A percentile compares a stretch with the other conserved stretches of the same genome.
phyloP scores from a whole-genome alignment of 1,140 invertebrate species.

The Batillaria attramentaria region DNA sequence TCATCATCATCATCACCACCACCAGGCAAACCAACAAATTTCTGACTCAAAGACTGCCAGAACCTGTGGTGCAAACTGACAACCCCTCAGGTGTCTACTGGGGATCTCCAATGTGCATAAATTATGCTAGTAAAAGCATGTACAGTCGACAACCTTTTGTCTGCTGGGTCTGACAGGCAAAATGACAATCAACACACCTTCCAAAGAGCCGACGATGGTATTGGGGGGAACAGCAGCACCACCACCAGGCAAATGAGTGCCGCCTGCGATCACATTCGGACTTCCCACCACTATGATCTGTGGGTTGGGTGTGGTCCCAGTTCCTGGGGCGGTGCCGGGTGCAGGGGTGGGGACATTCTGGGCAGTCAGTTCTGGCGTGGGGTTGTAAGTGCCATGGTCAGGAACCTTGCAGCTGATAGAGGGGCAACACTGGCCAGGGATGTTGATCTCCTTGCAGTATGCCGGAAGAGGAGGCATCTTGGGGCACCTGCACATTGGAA shows the following conservation, averaged over 20 bases:
- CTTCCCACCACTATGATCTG: conserved; percentile 3
- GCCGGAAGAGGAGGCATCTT: conserved; percentile 53
- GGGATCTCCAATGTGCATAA: no score
- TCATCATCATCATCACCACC: no score
- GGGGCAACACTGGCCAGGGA: conserved; percentile 60
- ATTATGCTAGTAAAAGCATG: no score
- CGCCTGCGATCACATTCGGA: background rate
- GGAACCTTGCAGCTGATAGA: conserved; percentile 55
- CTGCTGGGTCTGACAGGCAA: no score
- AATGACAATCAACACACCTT: no score
- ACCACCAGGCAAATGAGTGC: background rate
- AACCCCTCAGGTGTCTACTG: no score
- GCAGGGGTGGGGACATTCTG: conserved; percentile 46
- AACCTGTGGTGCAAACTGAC: no score
- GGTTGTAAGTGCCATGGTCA: conserved; percentile 55
- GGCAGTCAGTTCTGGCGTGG: conserved; percentile 54
- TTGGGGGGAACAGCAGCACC: background rate
- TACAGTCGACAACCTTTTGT: no score
- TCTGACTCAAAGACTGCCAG: no score
- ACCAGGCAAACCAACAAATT: no score
- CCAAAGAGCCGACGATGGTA: background rate
- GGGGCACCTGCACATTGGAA: conserved; percentile 56
- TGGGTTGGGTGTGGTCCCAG: conserved; percentile 20
- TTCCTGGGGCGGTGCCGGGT: conserved; percentile 32
- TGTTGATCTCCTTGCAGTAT: conserved; percentile 49